These are phyloP conservation scores for Microhierax caerulescens DNA, from an alignment of 2,797 vertebrate species.

Conservation along the genomic window DNA sequence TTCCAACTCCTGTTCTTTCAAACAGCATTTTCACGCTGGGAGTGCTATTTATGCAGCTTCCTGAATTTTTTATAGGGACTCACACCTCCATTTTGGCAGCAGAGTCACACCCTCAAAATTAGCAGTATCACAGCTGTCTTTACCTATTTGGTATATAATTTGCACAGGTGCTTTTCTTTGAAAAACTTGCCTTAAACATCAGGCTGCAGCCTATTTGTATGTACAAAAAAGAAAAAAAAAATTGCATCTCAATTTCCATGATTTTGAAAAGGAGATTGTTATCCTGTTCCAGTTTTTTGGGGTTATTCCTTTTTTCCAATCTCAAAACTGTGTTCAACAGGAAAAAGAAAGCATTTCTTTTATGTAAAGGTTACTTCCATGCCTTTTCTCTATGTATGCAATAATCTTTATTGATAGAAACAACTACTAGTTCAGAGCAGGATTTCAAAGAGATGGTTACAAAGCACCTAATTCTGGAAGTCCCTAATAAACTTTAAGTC, in stretches of 20 bases:
- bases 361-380: background rate
- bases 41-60: constrained; percentile 28
- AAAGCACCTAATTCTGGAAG: background rate
- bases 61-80: background rate
- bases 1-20: constrained; percentile 9
- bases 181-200: background rate
- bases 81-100: constrained; percentile 24
- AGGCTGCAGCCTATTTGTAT: background rate
- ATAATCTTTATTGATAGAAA: background rate
- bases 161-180: background rate
- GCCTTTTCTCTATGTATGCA: background rate
- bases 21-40: background rate
- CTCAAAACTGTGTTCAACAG: background rate
- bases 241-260: background rate
- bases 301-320: background rate
- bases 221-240: background rate
- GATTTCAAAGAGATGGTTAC: background rate
- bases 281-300: background rate
- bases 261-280: background rate
- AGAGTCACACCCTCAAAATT: constrained; percentile 30
- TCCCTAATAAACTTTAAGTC: background rate
- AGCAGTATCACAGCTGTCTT: constrained; percentile 11
- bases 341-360: background rate
- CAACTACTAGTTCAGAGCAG: background rate
- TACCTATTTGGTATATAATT: background rate